A percentile compares a stretch with the other conserved stretches of the same genome.
Conservation (phyloP, 2,888 invertebrate genomes). For the Phengaris arion region DNA sequence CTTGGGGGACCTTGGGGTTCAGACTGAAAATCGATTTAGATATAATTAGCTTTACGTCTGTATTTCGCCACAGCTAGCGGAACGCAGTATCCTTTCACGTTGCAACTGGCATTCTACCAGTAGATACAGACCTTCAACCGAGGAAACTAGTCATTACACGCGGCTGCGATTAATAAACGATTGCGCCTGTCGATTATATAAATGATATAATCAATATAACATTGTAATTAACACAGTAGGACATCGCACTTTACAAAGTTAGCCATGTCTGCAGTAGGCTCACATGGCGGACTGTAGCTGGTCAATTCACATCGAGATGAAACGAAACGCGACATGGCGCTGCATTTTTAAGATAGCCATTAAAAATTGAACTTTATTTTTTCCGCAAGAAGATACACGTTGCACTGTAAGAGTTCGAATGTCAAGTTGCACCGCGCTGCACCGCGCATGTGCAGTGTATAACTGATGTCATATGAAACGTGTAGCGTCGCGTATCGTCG, state of each 20-base stretch:
- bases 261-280: too few relatives aligned
- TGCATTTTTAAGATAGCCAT: too few relatives aligned
- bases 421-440: too few relatives aligned
- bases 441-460: too few relatives aligned
- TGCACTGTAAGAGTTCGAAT: too few relatives aligned
- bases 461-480: too few relatives aligned
- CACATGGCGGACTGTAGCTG: too few relatives aligned
- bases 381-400: too few relatives aligned
- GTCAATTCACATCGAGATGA: too few relatives aligned
- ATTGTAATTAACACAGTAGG: not conserved
- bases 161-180: constrained; percentile 8
- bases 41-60: constrained; percentile 29
- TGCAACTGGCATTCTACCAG: constrained; percentile 38
- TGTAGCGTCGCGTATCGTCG: too few relatives aligned
- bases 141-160: constrained; percentile 37
- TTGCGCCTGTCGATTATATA: not conserved
- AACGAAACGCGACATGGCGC: too few relatives aligned
- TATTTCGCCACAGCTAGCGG: constrained; percentile 47
- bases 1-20: not conserved
- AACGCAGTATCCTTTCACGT: constrained; percentile 69
- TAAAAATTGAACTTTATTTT: too few relatives aligned
- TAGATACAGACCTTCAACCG: constrained; percentile 38
- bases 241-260: not conserved
- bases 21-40: constrained; percentile 21
- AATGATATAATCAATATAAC: constrained; percentile 24